Conservation (phyloP, 2,113 vertebrate genomes). For the Colossoma macropomum region DNA sequence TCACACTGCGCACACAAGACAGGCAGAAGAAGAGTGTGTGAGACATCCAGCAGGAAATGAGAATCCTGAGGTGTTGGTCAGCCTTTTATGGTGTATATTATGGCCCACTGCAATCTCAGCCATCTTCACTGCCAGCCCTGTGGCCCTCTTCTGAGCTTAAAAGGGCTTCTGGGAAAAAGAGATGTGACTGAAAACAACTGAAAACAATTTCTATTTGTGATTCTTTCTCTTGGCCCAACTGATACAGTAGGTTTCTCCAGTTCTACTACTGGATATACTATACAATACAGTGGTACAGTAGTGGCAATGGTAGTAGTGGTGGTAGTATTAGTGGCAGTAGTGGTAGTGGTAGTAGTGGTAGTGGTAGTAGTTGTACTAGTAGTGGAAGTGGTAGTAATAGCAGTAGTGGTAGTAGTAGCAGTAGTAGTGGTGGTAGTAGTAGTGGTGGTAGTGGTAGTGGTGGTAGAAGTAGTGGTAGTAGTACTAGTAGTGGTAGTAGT, state of each 20-base stretch:
- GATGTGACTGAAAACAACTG: background rate
- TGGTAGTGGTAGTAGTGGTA: too few species aligned
- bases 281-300: background rate
- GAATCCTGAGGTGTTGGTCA: constrained; percentile 9
- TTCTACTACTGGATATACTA: background rate
- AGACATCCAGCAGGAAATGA: constrained; percentile 23
- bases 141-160: background rate
- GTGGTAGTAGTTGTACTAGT: too few species aligned
- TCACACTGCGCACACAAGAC: background rate
- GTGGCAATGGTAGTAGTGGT: too few species aligned
- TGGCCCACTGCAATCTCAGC: constrained; percentile 18
- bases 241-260: background rate
- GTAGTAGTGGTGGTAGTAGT: too few species aligned
- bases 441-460: too few species aligned
- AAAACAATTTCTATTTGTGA: constrained; percentile 3
- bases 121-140: background rate
- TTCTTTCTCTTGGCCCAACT: background rate
- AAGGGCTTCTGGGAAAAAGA: constrained; percentile 11
- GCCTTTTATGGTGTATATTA: constrained; percentile 20
- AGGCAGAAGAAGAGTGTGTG: background rate
- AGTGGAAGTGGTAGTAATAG: too few species aligned
- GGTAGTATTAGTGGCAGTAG: too few species aligned
- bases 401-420: too few species aligned
- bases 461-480: too few species aligned
- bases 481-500: too few species aligned